Base-by-base conservation (phyloP, 2,888 invertebrate genomes). In the Caenorhabditis doughertyi region DNA sequence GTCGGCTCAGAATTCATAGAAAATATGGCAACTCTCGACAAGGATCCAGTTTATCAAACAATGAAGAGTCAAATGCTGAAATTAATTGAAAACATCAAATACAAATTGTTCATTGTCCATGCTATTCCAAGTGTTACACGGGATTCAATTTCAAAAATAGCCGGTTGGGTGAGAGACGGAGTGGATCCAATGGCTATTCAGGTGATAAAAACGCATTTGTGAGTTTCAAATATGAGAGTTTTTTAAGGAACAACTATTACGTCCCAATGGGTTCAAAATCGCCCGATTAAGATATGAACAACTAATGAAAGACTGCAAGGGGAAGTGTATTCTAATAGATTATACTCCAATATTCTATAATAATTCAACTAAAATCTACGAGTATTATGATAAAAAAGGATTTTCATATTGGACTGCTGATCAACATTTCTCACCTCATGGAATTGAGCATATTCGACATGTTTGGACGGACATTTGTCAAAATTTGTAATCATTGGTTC, bases 381-480 rank as follows among this genome's bases (percentile, higher is more conserved):
- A 53, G 23, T 79, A 70, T 35, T 79, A 62, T 25, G 77, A 79
- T 29, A 44, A 79, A 11, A 39, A 25, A 25, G 77, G 77, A 39
- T 68, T 79, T 55, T 51, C 60, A 5, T 70, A 79, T 23, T 79
- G 60, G 49, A 70, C 68, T 13, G 9, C 62, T 16, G 16, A 35
- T 18, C 42, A 3, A 5, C 77, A 79, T 70, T 42, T 79, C 7
- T 68, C 77, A n/a, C 70, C 65, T 1, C 49, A 76, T 47, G 79
- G 70, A 23, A 2, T 70, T 1, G 79, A 79, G n/a, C 23, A 60
- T 13, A 16, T 79, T 1, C 51, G 70, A 27, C 62, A 42, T 39
- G 25, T 79, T 21, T 79, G 56, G 62, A 79, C 53, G 29, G 79
- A 64, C 47, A 27, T 79, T 16, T 79, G 79, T 47, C 18, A 27